These are phyloP conservation scores for Heliconius hermathena DNA, from an alignment of 1,140 invertebrate species.

Conservation along the genomic window DNA sequence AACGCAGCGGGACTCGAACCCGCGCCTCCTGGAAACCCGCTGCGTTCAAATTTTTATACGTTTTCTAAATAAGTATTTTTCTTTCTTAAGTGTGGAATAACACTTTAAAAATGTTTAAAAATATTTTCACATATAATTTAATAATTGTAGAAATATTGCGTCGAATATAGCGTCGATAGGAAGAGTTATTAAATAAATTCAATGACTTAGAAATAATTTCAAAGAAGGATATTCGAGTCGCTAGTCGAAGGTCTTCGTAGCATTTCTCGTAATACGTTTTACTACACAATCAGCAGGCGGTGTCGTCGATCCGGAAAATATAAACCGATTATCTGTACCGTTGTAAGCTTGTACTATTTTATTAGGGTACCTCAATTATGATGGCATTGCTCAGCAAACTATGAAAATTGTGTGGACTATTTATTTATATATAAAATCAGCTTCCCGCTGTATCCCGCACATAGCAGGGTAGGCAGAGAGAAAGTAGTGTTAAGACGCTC, in stretches of 20 bases:
- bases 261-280: conserved; percentile 11
- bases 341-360: conserved; percentile 7
- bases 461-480: too few species aligned
- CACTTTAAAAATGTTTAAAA: too few species aligned
- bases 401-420: too few species aligned
- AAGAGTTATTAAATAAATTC: conserved; percentile 6
- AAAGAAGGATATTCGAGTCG: not conserved
- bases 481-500: too few species aligned
- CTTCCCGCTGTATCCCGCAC: too few species aligned
- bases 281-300: not conserved
- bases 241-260: not conserved
- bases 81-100: too few species aligned
- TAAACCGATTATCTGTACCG: conserved; percentile 7
- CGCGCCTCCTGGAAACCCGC: too few species aligned
- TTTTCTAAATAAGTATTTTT: too few species aligned
- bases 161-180: not conserved
- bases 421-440: too few species aligned
- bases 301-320: not conserved
- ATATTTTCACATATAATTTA: not conserved
- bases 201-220: not conserved
- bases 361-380: not conserved
- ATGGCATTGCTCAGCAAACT: too few species aligned
- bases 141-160: not conserved
- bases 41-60: too few species aligned
- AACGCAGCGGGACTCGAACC: too few species aligned